Base-by-base conservation (phyloP, 2,113 vertebrate species). In the Gila orcuttii region DNA sequence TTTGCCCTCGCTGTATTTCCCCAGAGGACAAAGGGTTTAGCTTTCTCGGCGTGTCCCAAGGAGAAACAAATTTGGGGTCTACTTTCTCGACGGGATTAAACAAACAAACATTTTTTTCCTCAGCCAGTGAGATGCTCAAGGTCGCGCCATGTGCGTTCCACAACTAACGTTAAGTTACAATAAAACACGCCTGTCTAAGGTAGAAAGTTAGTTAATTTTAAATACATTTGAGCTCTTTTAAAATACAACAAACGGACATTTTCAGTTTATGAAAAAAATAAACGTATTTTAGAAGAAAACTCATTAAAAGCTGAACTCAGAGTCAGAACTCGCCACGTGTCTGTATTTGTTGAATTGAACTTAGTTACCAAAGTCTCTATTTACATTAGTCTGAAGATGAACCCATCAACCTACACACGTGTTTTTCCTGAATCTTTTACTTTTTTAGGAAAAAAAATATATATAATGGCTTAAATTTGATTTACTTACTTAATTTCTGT, bases 341-440 rank as follows among this genome's bases (percentile, higher is more conserved):
- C 66, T 71, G 21, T 45, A 45, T 64, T 28, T 66, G 42, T 82
- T n/a, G n/a, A n/a, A n/a, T n/a, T n/a, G n/a, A 28, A 28, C 28
- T 28, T 28, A 15, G 66, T 83, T 69, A 57, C 80, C 80, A 71
- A 83, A 73, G 81, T 83, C 81, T 83, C 66, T 73, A 39, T 83
- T 83, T 83, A 73, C 81, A 57, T 21, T 83, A 7, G 28, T 57
- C 21, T 17, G 11, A 36, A n/a, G 6, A 73, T 39, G 66, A 73
- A 57, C 50, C 81, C 25, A 36, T 39, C 11, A 23, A 28, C 31
- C 21, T 13, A 4, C 3, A 21, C 39, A 39, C 5, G 1, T 19
- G 11, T 47, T 28, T 71, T 31, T 21, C 0, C 1, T 71, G 3
- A 4, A 3, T 10, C 8, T 2, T 39, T 23, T 23, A 36, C 19